A percentile compares a stretch with the other conserved stretches of the same genome.
Evolutionary conservation across 2,888 invertebrate species (phyloP).

Genomic region (Eupsilia transversa): DNA sequence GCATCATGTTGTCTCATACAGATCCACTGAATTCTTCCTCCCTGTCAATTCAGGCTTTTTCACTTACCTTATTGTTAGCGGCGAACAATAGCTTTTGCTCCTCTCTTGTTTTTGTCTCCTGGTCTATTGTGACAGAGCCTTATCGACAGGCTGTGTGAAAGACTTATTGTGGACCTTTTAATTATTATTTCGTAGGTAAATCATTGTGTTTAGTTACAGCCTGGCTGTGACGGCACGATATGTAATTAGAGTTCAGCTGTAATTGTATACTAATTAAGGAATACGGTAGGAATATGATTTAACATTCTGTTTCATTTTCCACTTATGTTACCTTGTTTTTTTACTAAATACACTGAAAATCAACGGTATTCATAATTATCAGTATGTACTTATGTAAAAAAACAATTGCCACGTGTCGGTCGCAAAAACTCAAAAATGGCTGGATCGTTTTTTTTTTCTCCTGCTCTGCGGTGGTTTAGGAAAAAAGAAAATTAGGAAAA

Average conservation of each 20-base stretch:
- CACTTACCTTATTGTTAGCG: conserved; percentile 81
- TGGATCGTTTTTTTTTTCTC: too few species aligned
- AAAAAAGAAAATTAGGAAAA: too few species aligned
- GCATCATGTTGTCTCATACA: conserved; percentile 61
- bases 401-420: too few species aligned
- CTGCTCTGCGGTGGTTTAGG: too few species aligned
- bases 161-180: conserved; percentile 65
- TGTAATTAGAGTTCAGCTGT: conserved; percentile 25
- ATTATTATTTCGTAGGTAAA: conserved; percentile 61
- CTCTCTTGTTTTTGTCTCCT: conserved; percentile 83
- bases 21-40: conserved; percentile 72
- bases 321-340: too few species aligned
- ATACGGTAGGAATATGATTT: not conserved
- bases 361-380: too few species aligned
- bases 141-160: conserved; percentile 76
- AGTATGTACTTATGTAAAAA: too few species aligned
- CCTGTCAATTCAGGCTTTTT: conserved; percentile 81
- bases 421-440: too few species aligned
- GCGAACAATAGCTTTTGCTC: conserved; percentile 78
- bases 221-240: conserved; percentile 32
- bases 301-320: not conserved
- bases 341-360: too few species aligned
- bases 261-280: conserved; percentile 21
- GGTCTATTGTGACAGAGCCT: conserved; percentile 77
- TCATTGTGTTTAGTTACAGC: conserved; percentile 42